Conservation (phyloP, 2,888 invertebrate species). For the Arrhopalites spinosus region DNA sequence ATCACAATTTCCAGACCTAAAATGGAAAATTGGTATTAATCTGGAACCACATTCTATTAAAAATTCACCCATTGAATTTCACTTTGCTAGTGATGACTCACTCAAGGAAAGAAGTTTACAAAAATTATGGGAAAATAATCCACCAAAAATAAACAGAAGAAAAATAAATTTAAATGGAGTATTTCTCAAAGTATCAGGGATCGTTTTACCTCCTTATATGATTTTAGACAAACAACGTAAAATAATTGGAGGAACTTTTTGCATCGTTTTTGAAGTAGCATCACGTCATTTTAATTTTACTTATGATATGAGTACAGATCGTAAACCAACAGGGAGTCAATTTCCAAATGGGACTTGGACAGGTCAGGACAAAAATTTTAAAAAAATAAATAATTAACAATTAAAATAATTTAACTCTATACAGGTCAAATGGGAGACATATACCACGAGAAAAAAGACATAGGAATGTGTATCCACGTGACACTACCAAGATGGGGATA, state of each 20-base stretch:
- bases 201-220: constrained; percentile 24
- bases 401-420: too few relatives aligned
- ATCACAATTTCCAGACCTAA: not conserved
- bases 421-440: constrained; percentile 27
- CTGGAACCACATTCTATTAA: not conserved
- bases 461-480: constrained; percentile 32
- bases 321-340: constrained; percentile 15
- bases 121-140: too few relatives aligned
- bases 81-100: too few relatives aligned
- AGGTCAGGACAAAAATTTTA: too few relatives aligned
- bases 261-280: constrained; percentile 9
- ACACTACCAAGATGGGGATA: not conserved
- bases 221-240: constrained; percentile 1
- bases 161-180: constrained; percentile 22
- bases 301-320: constrained; percentile 24
- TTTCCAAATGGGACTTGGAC: constrained; percentile 10
- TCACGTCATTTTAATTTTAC: constrained; percentile 23
- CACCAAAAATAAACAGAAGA: not conserved
- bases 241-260: constrained; percentile 22
- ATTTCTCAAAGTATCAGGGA: constrained; percentile 22
- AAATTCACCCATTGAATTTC: not conserved
- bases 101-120: not conserved
- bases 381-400: too few relatives aligned
- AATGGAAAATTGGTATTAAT: not conserved
- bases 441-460: not conserved